Percentiles rank a stretch among this genome's conserved stretches.
phyloP scores from a whole-genome alignment of 1,140 invertebrate genomes.

The Zaprionus camerounensis region DNA sequence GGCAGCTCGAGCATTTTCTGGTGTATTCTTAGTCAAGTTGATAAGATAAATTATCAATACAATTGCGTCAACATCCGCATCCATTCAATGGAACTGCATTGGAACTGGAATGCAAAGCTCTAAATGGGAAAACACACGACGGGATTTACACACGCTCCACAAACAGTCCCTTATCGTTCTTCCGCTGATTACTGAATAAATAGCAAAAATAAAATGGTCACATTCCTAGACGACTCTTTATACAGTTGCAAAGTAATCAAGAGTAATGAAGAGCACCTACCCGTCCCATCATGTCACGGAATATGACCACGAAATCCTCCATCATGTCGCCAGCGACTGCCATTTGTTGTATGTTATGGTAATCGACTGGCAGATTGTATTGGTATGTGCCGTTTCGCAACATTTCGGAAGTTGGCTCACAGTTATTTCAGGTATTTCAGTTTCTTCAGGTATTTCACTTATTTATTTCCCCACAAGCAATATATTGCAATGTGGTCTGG shows the following conservation, averaged over 20 bases:
- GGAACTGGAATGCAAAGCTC: constrained; percentile 2
- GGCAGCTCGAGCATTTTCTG: constrained; percentile 42
- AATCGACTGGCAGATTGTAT: constrained; percentile 79
- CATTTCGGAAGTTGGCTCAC: constrained; percentile 54
- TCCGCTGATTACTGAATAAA: constrained; percentile 1
- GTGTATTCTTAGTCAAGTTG: constrained; percentile 56
- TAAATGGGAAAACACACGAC: constrained; percentile 11
- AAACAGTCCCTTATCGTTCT: background rate
- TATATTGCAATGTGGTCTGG: constrained; percentile 16
- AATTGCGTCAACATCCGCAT: constrained; percentile 33
- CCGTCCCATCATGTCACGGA: constrained; percentile 86
- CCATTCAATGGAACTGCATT: too few relatives aligned
- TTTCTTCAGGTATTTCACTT: background rate
- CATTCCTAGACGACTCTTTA: background rate
- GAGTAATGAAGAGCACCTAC: constrained; percentile 78
- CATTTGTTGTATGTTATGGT: constrained; percentile 82
- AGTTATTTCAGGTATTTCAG: constrained; percentile 5
- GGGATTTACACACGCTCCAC: background rate
- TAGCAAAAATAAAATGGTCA: background rate
- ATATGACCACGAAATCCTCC: constrained; percentile 87
- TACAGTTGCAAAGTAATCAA: background rate
- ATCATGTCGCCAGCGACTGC: constrained; percentile 86
- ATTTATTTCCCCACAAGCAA: constrained; percentile 1
- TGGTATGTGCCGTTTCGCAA: constrained; percentile 71
- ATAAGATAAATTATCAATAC: constrained; percentile 41